Evolutionary conservation across 2,113 vertebrate genomes (phyloP).

Genomic region (Neomonachus schauinslandi): DNA sequence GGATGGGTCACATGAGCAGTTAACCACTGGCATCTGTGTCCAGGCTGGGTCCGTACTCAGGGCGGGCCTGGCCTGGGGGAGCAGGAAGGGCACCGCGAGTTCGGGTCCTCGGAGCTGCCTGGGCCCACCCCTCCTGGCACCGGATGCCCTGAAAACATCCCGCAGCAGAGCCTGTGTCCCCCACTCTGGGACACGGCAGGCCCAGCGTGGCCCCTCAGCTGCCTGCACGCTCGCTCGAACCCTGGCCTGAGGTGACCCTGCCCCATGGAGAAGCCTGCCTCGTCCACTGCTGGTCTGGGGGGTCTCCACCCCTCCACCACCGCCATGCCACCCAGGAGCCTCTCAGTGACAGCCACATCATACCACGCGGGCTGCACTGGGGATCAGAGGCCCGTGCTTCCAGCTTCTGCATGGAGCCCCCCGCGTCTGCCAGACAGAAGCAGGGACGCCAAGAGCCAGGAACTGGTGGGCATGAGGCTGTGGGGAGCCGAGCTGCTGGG

Average conservation of each 20-base stretch:
- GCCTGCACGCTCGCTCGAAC: neutral
- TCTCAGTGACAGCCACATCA: neutral
- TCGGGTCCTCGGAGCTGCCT: neutral
- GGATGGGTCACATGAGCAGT: no score
- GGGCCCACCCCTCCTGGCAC: neutral
- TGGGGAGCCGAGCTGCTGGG: neutral
- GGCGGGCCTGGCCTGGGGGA: neutral
- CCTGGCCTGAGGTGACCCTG: neutral
- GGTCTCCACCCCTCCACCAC: no score
- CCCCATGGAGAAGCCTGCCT: neutral
- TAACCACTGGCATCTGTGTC: neutral
- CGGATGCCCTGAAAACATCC: neutral
- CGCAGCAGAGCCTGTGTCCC: neutral
- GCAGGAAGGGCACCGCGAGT: neutral
- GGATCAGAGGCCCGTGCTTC: no score
- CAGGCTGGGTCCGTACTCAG: neutral
- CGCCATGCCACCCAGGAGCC: no score
- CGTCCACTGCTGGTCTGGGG: neutral
- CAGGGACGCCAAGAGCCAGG: neutral
- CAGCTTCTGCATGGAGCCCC: neutral
- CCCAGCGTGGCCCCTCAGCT: neutral
- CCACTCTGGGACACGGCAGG: neutral
- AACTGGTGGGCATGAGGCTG: neutral
- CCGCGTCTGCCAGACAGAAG: neutral
- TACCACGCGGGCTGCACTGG: no score